Evolutionary conservation across 1,140 invertebrate genomes (phyloP).

Genomic region (Neomicropteryx cornuta): DNA sequence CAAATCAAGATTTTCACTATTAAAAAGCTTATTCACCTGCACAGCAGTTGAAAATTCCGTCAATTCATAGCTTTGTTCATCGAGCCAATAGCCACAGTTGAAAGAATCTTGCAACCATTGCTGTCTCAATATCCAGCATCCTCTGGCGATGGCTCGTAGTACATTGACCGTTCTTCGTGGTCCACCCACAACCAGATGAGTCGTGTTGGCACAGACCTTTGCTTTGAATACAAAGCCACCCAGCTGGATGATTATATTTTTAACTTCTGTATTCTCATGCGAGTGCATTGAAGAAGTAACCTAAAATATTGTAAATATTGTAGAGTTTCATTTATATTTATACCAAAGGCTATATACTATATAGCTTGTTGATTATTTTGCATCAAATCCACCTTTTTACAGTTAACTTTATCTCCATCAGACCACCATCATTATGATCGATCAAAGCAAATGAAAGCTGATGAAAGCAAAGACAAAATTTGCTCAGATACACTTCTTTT

Average conservation of each 20-base stretch:
- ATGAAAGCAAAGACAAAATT: no score
- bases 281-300: constrained; percentile 12
- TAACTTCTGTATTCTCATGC: constrained; percentile 8
- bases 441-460: no score
- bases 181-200: constrained; percentile 34
- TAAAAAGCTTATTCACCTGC: constrained; percentile 28
- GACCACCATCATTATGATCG: no score
- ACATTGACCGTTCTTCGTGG: constrained; percentile 36
- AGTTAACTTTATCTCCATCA: no score
- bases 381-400: no score
- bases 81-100: constrained; percentile 28
- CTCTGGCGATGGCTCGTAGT: constrained; percentile 32
- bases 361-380: no score
- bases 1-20: no score
- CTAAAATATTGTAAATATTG: constrained; percentile 3
- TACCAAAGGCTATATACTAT: no score
- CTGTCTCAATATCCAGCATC: constrained; percentile 36
- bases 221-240: constrained; percentile 31
- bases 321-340: no score
- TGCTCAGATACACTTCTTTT: no score
- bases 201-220: constrained; percentile 29
- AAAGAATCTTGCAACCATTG: constrained; percentile 34
- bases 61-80: constrained; percentile 36
- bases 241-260: constrained; percentile 24
- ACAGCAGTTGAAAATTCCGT: constrained; percentile 31